Base-by-base conservation (phyloP, 2,888 invertebrate genomes). In the Hirtodrosophila histrioides region DNA sequence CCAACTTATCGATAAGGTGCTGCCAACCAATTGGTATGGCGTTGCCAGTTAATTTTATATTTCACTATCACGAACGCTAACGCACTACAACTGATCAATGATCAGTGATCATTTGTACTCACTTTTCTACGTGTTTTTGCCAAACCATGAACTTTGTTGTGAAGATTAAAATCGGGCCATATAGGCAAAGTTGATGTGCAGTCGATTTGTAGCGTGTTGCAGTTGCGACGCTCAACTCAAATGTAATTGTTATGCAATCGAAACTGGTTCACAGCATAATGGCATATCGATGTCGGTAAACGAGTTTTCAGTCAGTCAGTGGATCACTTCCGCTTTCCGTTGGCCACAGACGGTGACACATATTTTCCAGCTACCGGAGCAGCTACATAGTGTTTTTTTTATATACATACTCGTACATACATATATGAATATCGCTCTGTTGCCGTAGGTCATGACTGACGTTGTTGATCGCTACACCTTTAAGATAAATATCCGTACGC, bases 391-490 rank as follows among this genome's bases (percentile, higher is more conserved):
- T 17, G 17, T 17, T 17, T n/a, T n/a, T n/a, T n/a, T n/a, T n/a
- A n/a, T 1, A 33, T 53, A 43, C 8, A 31, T 41, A 46, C 27
- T n/a, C n/a, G n/a, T 27, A 27, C 10, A 24, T 23, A 46, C 45
- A 29, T 39, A 44, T 41, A 10, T 23, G 11, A 11, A 24, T 53
- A 27, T 57, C 6, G 31, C 45, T 41, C 11, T 65, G 74, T 86
- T 86, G 78, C 49, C 82, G 75, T 82, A 85, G 87, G 86, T 87
- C 84, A 86, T 74, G 68, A 63, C 27, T 67, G 49, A 49, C 72
- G 69, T 68, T 70, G 65, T 66, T 70, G 37, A 45, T 67, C 35
- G 50, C 45, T 33, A 53, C 65, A 48, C 67, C 64, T 80, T 58
- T 40, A 60, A 65, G 61, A 83, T 50, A 67, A 68, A 76, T 55